Evolutionary conservation across 2,888 invertebrate genomes (phyloP), one percentile per base, ranked within the genome.

Genomic region (Ennomos quercinarius): DNA sequence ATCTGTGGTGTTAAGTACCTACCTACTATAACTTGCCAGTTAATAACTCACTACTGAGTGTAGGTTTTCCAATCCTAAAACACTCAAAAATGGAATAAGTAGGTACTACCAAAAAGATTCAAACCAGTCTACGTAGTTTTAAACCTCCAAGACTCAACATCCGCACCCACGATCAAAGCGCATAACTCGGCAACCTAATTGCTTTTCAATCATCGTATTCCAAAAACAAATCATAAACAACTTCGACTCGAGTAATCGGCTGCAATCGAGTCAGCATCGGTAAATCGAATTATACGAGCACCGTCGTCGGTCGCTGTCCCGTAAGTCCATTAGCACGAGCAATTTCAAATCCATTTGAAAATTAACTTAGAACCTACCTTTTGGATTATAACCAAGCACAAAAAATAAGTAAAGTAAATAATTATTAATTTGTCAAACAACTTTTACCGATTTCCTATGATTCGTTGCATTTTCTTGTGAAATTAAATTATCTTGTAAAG

Each of bases 251-350:
- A 74, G 79, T 83, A 83, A 84, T 81, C 78, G 79, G 66, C 74
- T 71, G 73, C 76, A 82, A 84, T 80, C 78, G 77, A 79, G 78
- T 83, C 78, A 77, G 80, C 77, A 73, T 69, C 66, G 77, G 71
- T 77, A 79, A 76, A 77, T 77, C 72, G 70, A 73, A 71, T 78
- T 74, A 77, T 71, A 69, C 66, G 53, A 60, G 68, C 64, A 62
- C 66, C 70, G 70, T 50, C 68, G 66, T 50, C 45, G 60, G 64
- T 59, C 58, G 27, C 44, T 45, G 62, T 52, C 45, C 62, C 51
- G 39, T n/a, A 62, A 58, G 17, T 56, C 43, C 34, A 10, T 52
- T 36, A 38, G 11, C 44, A 12, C 6, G 27, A 3, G 10, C 17
- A 34, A 34, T 36, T 47, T 43, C 39, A 27, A 57, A 37, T 27